Percentiles rank a stretch among this genome's conserved stretches.
These are phyloP conservation scores for Omphaloscelis lunosa DNA, from an alignment of 2,888 invertebrate genomes.

Conservation along the genomic window DNA sequence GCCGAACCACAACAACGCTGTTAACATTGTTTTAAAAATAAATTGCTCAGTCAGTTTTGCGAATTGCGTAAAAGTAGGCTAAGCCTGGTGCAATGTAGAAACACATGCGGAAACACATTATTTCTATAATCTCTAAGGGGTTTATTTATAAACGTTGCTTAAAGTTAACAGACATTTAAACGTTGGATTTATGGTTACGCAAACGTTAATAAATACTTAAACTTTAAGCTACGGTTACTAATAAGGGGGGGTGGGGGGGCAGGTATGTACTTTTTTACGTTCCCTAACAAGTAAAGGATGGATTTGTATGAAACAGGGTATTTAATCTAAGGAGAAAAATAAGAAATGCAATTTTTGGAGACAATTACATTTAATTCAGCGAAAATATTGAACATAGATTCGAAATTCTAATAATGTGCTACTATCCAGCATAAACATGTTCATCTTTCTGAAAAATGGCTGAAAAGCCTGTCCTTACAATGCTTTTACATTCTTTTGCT, in stretches of 20 bases:
- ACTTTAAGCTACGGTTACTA: not conserved
- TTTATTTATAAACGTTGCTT: not conserved
- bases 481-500: conserved; percentile 38
- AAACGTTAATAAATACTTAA: not conserved
- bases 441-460: conserved; percentile 21
- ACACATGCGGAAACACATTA: not conserved
- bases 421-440: conserved; percentile 34
- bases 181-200: not conserved
- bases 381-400: conserved; percentile 52
- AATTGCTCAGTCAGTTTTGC: not conserved
- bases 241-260: too few relatives aligned
- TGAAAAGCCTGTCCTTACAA: conserved; percentile 25
- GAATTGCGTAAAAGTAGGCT: not conserved
- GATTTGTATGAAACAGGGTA: not conserved
- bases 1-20: too few relatives aligned
- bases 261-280: not conserved
- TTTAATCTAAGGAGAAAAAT: conserved; percentile 6
- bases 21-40: not conserved
- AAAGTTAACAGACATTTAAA: not conserved
- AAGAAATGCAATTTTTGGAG: conserved; percentile 32
- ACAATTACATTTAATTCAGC: conserved; percentile 45
- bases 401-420: conserved; percentile 41
- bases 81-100: not conserved
- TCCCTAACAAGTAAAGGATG: not conserved
- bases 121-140: not conserved